Conservation (phyloP, 2,113 vertebrate genomes). For the Rhinogobius similis region DNA sequence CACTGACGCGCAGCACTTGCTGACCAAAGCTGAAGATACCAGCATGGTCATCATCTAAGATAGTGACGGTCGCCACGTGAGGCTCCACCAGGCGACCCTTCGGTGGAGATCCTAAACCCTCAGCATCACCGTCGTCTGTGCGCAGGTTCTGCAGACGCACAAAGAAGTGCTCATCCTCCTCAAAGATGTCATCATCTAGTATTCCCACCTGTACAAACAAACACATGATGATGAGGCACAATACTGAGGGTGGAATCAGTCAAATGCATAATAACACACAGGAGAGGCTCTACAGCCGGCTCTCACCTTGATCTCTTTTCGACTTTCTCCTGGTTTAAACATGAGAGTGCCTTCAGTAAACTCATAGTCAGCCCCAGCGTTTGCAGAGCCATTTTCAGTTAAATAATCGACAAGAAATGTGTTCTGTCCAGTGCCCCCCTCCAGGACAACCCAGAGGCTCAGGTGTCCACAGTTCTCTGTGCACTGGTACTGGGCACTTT, state of each 20-base stretch:
- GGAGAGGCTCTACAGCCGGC: too few relatives aligned
- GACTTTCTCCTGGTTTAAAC: constrained; percentile 77
- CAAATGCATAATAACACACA: too few relatives aligned
- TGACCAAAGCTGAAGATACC: constrained; percentile 92
- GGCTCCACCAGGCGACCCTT: constrained; percentile 84
- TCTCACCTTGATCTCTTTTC: constrained; percentile 77
- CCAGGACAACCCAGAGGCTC: constrained; percentile 81
- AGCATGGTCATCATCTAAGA: constrained; percentile 94
- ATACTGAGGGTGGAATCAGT: not conserved
- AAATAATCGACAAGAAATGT: constrained; percentile 92
- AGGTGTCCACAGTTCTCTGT: constrained; percentile 88
- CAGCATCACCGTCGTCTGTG: constrained; percentile 79
- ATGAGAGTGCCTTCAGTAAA: constrained; percentile 73
- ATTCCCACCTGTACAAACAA: constrained; percentile 79
- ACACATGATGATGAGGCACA: not conserved
- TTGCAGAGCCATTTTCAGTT: constrained; percentile 94
- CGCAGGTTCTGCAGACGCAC: constrained; percentile 89
- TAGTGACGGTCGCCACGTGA: constrained; percentile 84
- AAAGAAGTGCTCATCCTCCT: constrained; percentile 97
- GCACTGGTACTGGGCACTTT: constrained; percentile 88
- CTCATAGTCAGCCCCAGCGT: constrained; percentile 88
- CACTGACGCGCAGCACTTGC: constrained; percentile 83
- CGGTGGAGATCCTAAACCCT: constrained; percentile 67
- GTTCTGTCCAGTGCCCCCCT: constrained; percentile 79
- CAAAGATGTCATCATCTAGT: constrained; percentile 95